Conservation (phyloP, 2,113 vertebrate genomes). For the Orycteropus afer region DNA sequence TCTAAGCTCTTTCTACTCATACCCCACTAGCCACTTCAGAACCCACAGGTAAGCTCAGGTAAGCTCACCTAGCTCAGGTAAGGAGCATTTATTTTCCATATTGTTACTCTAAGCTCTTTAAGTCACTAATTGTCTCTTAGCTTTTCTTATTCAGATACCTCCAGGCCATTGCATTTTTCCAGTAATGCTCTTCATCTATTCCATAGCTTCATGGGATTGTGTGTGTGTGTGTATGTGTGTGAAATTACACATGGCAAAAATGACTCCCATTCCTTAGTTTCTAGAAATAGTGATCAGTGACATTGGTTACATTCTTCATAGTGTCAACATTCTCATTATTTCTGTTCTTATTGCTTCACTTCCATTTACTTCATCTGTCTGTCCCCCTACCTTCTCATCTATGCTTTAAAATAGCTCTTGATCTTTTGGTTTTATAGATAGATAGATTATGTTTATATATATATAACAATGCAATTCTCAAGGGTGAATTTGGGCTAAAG, state of each 20-base stretch:
- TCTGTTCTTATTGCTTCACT: not conserved
- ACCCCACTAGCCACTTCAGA: not conserved
- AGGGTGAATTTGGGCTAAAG: too few species aligned
- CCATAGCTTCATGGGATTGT: not conserved
- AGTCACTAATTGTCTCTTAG: not conserved
- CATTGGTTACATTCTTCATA: not conserved
- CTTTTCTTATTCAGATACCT: slow-evolving; percentile 10
- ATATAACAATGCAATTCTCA: too few species aligned
- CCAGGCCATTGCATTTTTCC: not conserved
- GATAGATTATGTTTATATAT: too few species aligned
- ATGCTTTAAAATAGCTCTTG: not conserved
- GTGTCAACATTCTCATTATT: not conserved
- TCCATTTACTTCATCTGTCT: not conserved
- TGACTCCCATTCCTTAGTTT: not conserved
- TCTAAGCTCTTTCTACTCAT: not conserved
- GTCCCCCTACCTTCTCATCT: not conserved
- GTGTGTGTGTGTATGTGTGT: too few species aligned
- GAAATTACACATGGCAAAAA: not conserved
- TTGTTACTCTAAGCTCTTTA: not conserved
- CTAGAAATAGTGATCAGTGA: not conserved
- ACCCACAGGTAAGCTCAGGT: not conserved
- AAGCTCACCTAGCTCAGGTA: too few species aligned
- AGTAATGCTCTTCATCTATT: not conserved
- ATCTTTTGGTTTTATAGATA: not conserved
- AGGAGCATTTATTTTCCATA: slow-evolving; percentile 14